Evolutionary conservation across 2,113 vertebrate species (phyloP), one percentile per base, ranked within the genome.

Genomic region (Bubo scandiacus): DNA sequence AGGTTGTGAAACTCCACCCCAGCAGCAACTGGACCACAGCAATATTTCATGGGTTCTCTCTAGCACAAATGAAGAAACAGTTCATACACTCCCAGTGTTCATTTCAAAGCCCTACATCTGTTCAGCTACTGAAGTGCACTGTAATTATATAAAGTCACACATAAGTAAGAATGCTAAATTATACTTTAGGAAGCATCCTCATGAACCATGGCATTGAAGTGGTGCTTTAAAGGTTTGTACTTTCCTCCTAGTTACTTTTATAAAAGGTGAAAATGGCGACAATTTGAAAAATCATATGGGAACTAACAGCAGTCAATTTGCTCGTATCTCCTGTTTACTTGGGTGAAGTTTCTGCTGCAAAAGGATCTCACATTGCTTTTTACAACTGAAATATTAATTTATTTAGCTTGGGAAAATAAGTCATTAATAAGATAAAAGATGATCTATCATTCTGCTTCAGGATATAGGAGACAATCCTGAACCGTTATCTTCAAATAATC

Each of bases 251-350:
- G 34, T 36, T 65, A 63, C 30, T 55, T 88, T 74, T 65, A 61
- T 23, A 81, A 81, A 73, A 66, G 65, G 75, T 55, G 22, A 89
- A 78, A 91, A 80, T 58, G 16, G 85, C 67, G 94, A 92, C 92
- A 82, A 92, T 85, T 67, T 96, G 86, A 94, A 95, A 97, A 97
- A 71, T 81, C 72, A 40, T 5, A 63, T 68, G 79, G 43, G 74
- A 97, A 54, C 88, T 90, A 88, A 92, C 3, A 47, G 65, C 83
- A 94, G 84, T 43, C 75, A 92, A 91, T 83, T 92, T 88, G 91
- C 92, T 96, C 63, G 7, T 47, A 59, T 89, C 90, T 83, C 93
- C 83, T 86, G 42, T 82, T 94, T 78, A 80, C 40, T 30, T 63
- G 61, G 67, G n/a, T 43, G 34, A 91, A 93, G 52, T 70, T 55